A percentile compares a stretch with the other conserved stretches of the same genome.
These are phyloP conservation scores for Synanthedon tipuliformis DNA, from an alignment of 2,888 invertebrate genomes.

Conservation along the genomic window DNA sequence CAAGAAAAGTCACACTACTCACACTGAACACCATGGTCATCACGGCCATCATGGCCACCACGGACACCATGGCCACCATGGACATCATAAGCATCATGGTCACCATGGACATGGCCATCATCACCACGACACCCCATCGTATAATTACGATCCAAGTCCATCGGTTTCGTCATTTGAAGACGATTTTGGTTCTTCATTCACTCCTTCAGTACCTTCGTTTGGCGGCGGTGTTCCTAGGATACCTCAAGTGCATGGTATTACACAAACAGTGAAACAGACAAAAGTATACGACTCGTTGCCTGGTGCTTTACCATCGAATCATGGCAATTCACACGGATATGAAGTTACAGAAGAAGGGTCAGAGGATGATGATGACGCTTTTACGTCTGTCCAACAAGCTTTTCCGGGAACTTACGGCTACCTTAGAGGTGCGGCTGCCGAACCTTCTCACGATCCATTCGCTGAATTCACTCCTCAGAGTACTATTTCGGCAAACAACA, in stretches of 20 bases:
- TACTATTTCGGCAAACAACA: constrained; percentile 21
- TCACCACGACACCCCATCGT: constrained; percentile 23
- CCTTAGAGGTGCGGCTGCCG: constrained; percentile 32
- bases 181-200: constrained; percentile 30
- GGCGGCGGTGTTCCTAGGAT: constrained; percentile 21
- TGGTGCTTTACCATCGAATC: constrained; percentile 26
- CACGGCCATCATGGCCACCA: constrained; percentile 26
- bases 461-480: constrained; percentile 29
- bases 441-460: constrained; percentile 31
- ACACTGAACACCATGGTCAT: constrained; percentile 7
- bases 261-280: constrained; percentile 54
- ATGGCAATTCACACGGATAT: constrained; percentile 32
- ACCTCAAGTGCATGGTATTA: constrained; percentile 30
- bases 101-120: constrained; percentile 30
- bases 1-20: constrained; percentile 16
- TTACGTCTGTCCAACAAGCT: constrained; percentile 38
- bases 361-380: constrained; percentile 45
- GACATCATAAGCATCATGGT: constrained; percentile 16
- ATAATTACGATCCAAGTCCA: constrained; percentile 24
- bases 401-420: constrained; percentile 45
- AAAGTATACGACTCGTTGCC: constrained; percentile 54
- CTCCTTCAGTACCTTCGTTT: constrained; percentile 25
- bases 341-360: constrained; percentile 55
- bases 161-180: constrained; percentile 30
- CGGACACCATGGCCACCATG: constrained; percentile 9